Base-by-base conservation (phyloP, 2,888 invertebrate species). In the Drosophila fulvimacula region DNA sequence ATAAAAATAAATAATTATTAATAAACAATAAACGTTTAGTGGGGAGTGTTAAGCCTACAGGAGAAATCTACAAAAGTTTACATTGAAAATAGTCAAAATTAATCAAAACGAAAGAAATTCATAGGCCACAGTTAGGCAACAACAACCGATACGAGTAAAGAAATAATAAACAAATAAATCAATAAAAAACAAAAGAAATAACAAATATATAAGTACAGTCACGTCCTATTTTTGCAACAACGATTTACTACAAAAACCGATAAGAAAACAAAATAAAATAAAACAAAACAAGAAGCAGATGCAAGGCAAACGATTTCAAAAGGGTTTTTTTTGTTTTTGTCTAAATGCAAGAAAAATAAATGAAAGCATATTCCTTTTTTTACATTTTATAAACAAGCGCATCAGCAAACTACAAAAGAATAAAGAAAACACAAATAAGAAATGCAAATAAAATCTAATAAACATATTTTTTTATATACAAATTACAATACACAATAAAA, bases 211-310 rank as follows among this genome's bases (percentile, higher is more conserved):
- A 78, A 89, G 82, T 88, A 88, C 83, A 90, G 91, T 92, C 92
- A 92, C 92, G 92, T 92, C 92, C 92, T 92, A 92, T 92, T 92
- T 92, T 92, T 92, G 92, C 92, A 92, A 92, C 92, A 92, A 92
- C 90, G 91, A 91, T 91, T 91, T 91, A 91, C 90, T 88, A 91
- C 78, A 82, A 81, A 65, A 66, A 60, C 60, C 69, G 46, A 41
- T 11, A 52, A 48, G 11, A 66, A 65, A 69, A 71, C 55, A 27
- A 70, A 55, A 61, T 44, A 75, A 55, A 57, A 39, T 38, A 59
- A 57, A 73, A 6, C 48, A 6, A 30, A 62, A 62, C 21, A 61
- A 66, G 55, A 56, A 56, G 73, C 61, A 71, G 60, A 65, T 51
- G 53, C 67, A 75, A 58, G 51, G 41, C 52, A 72, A 68, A 69